Conservation (phyloP, 2,797 vertebrate genomes). For the Scleropages formosus region DNA sequence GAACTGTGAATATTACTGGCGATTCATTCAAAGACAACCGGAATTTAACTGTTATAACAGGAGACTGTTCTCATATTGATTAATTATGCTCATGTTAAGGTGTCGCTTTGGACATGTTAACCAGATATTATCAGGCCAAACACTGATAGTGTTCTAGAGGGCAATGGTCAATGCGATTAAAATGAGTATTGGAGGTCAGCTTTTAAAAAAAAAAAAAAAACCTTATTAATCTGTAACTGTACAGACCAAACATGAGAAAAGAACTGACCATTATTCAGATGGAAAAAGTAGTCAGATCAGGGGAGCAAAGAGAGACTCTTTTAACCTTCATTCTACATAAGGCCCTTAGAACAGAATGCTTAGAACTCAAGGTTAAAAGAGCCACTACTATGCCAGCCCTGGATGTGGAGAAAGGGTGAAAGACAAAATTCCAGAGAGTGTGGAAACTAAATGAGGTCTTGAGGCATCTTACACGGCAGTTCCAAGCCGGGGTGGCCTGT, state of each 20-base stretch:
- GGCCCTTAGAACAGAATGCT: background rate
- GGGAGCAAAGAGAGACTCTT: background rate
- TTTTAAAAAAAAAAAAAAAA: too few species aligned
- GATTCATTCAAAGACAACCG: background rate
- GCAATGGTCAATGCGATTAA: background rate
- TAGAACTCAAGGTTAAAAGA: conserved; percentile 21
- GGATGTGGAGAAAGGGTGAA: conserved; percentile 17
- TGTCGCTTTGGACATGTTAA: background rate
- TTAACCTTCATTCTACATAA: background rate
- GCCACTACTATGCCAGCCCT: conserved; percentile 27
- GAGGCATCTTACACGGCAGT: conserved; percentile 82
- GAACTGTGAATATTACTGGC: background rate
- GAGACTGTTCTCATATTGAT: background rate
- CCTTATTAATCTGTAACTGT: background rate
- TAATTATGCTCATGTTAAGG: background rate
- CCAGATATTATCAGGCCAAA: background rate
- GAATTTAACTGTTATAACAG: conserved; percentile 5
- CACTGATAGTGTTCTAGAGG: background rate
- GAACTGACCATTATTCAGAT: too few species aligned
- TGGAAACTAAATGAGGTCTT: background rate
- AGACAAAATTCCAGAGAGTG: background rate
- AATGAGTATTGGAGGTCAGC: background rate
- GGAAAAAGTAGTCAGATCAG: background rate
- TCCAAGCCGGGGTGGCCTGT: conserved; percentile 88
- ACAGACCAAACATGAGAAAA: background rate